Conservation (phyloP, 35 echinoderm and acorn worm genomes). For the Diadema setosum region DNA sequence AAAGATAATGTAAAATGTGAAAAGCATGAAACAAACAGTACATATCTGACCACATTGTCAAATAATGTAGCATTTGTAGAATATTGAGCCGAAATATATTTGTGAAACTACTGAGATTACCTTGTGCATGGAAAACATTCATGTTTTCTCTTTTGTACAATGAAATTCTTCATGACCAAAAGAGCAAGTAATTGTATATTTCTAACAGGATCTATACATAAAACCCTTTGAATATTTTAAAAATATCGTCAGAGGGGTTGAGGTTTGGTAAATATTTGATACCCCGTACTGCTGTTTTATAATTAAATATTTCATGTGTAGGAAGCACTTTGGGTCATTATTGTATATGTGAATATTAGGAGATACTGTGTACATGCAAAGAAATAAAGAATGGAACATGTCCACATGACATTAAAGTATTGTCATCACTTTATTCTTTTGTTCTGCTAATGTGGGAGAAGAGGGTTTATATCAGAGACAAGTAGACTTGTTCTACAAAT, state of each 20-base stretch:
- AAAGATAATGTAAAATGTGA: not conserved
- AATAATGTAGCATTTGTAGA: slow-evolving; percentile 6
- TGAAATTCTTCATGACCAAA: not conserved
- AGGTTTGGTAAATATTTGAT: not conserved
- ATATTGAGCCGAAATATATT: not conserved
- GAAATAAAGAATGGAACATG: not conserved
- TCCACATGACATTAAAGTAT: not conserved
- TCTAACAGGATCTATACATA: not conserved
- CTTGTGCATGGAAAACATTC: not conserved
- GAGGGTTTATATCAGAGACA: too few species aligned
- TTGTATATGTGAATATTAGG: slow-evolving; percentile 13
- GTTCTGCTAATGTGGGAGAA: too few species aligned
- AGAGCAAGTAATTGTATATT: slow-evolving; percentile 4
- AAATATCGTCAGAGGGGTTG: not conserved
- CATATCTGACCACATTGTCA: not conserved
- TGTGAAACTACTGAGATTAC: not conserved
- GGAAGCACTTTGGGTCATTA: not conserved
- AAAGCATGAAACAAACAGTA: not conserved
- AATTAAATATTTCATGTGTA: not conserved
- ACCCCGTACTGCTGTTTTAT: not conserved
- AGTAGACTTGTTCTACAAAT: too few species aligned
- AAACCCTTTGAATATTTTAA: not conserved
- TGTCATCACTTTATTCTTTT: not conserved
- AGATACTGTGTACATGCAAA: not conserved
- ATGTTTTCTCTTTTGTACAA: not conserved